phyloP scores from a whole-genome alignment of 1,140 invertebrate species.

The Euwallacea similis region DNA sequence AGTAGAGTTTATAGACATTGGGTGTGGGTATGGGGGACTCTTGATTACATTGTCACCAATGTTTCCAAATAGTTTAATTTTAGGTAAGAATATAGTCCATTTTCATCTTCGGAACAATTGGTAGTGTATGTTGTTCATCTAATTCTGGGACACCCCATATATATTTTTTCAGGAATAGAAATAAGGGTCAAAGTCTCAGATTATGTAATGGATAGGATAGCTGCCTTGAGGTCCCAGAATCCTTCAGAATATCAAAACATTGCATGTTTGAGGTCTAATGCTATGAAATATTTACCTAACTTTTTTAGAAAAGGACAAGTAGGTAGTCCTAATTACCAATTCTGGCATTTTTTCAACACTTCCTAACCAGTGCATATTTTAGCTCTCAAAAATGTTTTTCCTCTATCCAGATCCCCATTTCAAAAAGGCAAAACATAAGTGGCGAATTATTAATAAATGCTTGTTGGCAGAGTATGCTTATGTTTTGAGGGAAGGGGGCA shows the following conservation, averaged over 20 bases:
- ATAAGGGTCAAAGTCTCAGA: slow-evolving; percentile 98
- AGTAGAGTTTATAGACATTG: slow-evolving; percentile 95
- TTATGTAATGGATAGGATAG: slow-evolving; percentile 95
- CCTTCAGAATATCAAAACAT: slow-evolving; percentile 88
- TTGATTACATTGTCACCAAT: slow-evolving; percentile 86
- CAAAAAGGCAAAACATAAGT: slow-evolving; percentile 98
- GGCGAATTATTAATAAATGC: slow-evolving; percentile 95
- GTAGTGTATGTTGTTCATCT: background rate
- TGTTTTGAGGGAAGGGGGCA: slow-evolving; percentile 78
- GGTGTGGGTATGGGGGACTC: slow-evolving; percentile 98
- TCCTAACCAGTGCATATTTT: slow-evolving; percentile 47
- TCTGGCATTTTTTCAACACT: background rate
- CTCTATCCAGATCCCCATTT: slow-evolving; percentile 99
- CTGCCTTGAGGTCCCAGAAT: slow-evolving; percentile 78
- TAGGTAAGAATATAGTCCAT: slow-evolving; percentile 68
- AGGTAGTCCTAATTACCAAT: slow-evolving; percentile 38
- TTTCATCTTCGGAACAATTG: background rate
- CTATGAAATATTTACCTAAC: slow-evolving; percentile 98
- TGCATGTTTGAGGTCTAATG: slow-evolving; percentile 94
- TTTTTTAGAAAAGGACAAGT: slow-evolving; percentile 95
- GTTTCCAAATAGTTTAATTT: slow-evolving; percentile 87
- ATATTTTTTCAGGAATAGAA: slow-evolving; percentile 68
- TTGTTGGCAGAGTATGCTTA: slow-evolving; percentile 97
- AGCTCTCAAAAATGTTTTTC: slow-evolving; percentile 99
- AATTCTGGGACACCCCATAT: background rate